A percentile compares a stretch with the other conserved stretches of the same genome.
Evolutionary conservation across 1,140 invertebrate species (phyloP).

Genomic region (Amyelois transitella): DNA sequence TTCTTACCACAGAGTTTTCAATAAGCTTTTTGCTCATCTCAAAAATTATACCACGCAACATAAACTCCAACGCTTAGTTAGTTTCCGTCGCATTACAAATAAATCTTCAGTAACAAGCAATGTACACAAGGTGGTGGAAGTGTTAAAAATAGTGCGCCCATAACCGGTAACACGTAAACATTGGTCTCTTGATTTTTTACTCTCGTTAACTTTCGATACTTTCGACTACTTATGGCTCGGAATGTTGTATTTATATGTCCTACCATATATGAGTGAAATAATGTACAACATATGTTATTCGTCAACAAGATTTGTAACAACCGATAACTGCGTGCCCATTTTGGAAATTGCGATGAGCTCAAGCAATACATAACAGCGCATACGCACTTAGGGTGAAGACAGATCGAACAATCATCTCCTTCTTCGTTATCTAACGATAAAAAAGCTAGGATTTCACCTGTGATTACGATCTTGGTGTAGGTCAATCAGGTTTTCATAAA

Average conservation of each 20-base stretch:
- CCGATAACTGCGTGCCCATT: background rate
- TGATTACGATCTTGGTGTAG: too few relatives aligned
- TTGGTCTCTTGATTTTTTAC: background rate
- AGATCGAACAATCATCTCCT: too few relatives aligned
- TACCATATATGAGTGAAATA: background rate
- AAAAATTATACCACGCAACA: background rate
- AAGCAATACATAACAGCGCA: too few relatives aligned
- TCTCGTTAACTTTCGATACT: background rate
- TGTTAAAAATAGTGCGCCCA: background rate
- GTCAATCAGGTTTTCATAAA: too few relatives aligned
- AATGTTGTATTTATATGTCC: background rate
- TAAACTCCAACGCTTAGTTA: conserved; percentile 9
- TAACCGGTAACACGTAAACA: background rate
- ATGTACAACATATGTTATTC: background rate
- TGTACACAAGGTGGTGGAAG: background rate
- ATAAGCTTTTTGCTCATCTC: too few relatives aligned
- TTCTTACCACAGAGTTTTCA: too few relatives aligned
- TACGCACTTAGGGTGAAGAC: too few relatives aligned
- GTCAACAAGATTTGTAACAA: background rate
- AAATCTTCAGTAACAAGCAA: conserved; percentile 11
- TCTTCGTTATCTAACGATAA: too few relatives aligned
- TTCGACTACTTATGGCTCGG: background rate
- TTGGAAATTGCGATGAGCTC: background rate
- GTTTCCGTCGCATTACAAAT: conserved; percentile 11
- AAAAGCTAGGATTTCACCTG: too few relatives aligned